Conservation (phyloP, 2,113 vertebrate genomes). For the Heterochromis multidens region DNA sequence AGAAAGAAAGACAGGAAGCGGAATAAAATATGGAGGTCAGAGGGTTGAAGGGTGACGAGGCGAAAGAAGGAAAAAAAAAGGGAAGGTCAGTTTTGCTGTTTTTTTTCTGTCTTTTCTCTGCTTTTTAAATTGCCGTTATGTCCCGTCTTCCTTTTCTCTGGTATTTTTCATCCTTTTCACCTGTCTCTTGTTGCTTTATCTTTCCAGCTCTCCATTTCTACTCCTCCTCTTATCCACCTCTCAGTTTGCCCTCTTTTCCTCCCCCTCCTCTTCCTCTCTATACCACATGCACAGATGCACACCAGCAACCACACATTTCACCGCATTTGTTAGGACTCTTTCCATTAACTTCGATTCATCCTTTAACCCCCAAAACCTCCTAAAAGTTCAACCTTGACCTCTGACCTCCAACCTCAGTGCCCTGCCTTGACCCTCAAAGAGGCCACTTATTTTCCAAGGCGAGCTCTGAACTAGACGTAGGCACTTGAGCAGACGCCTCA, state of each 20-base stretch:
- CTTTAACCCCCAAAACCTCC: background rate
- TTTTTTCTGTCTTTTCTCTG: background rate
- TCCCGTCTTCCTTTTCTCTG: background rate
- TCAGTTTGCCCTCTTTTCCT: background rate
- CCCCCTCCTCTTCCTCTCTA: background rate
- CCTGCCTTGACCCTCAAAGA: background rate
- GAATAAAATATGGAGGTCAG: conserved; percentile 6
- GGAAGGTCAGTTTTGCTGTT: background rate
- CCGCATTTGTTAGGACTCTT: background rate
- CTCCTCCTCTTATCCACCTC: background rate
- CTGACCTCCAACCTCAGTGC: conserved; percentile 23
- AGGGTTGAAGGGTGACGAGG: conserved; percentile 17
- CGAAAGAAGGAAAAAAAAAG: background rate
- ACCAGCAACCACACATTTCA: background rate
- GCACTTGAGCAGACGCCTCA: background rate
- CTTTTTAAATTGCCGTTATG: too few relatives aligned
- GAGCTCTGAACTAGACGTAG: background rate
- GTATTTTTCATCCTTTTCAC: background rate
- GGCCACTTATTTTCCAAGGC: background rate
- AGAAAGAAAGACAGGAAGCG: background rate
- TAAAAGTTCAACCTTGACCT: conserved; percentile 6
- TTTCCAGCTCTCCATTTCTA: background rate
- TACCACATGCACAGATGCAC: background rate
- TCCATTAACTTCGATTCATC: conserved; percentile 16
- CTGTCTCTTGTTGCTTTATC: background rate